Conservation (phyloP, 2,888 invertebrate species). For the Hermodice carunculata region DNA sequence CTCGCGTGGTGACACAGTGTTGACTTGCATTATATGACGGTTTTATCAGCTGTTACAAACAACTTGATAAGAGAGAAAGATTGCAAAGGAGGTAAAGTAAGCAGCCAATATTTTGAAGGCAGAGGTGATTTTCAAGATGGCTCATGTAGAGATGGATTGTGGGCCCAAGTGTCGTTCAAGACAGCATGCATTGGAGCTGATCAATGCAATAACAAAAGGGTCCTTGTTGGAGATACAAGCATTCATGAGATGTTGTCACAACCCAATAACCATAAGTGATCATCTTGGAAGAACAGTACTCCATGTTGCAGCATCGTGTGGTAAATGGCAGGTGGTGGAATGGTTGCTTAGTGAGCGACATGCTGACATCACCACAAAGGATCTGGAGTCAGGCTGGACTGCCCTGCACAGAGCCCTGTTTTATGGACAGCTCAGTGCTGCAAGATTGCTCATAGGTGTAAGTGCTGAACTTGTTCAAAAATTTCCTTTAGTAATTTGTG, state of each 20-base stretch:
- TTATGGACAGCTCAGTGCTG: constrained; percentile 84
- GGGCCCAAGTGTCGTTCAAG: constrained; percentile 51
- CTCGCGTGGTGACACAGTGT: too few species aligned
- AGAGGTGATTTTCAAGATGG: neutral
- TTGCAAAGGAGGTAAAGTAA: too few species aligned
- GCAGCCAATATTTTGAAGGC: too few species aligned
- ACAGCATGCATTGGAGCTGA: constrained; percentile 64
- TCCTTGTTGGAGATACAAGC: constrained; percentile 57
- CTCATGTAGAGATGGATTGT: constrained; percentile 27
- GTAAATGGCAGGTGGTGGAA: constrained; percentile 77
- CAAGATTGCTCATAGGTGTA: constrained; percentile 79
- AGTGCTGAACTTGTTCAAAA: too few species aligned
- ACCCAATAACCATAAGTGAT: constrained; percentile 52
- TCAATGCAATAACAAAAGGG: constrained; percentile 62
- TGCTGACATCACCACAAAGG: constrained; percentile 77
- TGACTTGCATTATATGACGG: too few species aligned
- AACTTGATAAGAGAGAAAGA: too few species aligned
- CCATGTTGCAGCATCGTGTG: constrained; percentile 84
- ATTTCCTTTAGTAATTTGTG: too few species aligned
- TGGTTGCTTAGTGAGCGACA: constrained; percentile 79
- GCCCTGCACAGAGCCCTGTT: constrained; percentile 85
- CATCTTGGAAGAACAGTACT: constrained; percentile 80
- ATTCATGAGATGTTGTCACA: constrained; percentile 60
- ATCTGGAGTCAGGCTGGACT: constrained; percentile 83
- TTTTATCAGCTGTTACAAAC: too few species aligned